Evolutionary conservation across 2,797 vertebrate genomes (phyloP), one percentile per base, ranked within the genome.

Genomic region (Lacerta bilineata): DNA sequence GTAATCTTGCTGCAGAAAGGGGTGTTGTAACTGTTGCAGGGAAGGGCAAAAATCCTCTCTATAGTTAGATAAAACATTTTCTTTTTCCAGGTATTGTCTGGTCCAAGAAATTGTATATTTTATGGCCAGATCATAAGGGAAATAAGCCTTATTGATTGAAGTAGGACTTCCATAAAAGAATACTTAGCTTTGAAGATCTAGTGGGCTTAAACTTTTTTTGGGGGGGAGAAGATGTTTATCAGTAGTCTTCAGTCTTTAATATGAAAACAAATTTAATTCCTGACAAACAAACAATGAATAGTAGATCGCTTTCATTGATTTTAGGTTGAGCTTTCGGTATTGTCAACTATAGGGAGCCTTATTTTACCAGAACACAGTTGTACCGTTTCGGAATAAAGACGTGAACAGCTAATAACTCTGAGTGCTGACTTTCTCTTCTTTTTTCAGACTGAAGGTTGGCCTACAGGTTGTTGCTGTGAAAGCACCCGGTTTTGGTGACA

Each of bases 391-490:
- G 23, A n/a, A 10, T 27, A 36, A 36, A 46, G 46, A 3, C 43
- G 9, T 33, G 10, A 5, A 2, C 27, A 74, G 1, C 25, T 74
- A 33, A 29, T 13, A 36, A 43, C 23, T 50, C 15, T 5, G 39
- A 23, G 11, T 94, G 33, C 77, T 85, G 88, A 90, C 2, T 66
- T 93, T 91, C 7, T 92, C 46, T 71, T 27, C 50, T 25, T 8
- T 75, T 68, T 20, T 59, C 71, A 99, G 99, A 90, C 94, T 99
- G 18, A 99, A 99, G 94, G 99, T 99, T 88, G 99, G 98, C 33
- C 98, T 99, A 39, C 99, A 99, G 92, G 99, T 99, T 33, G 99
- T 99, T 46, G 99, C 99, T 36, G 98, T 99, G 33, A 99, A 99
- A 97, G 98, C 99, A 20, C 98, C 99, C 10, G 99, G 99, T 78